These are phyloP conservation scores for Hypena proboscidalis DNA, from an alignment of 2,888 invertebrate genomes.

Conservation along the genomic window DNA sequence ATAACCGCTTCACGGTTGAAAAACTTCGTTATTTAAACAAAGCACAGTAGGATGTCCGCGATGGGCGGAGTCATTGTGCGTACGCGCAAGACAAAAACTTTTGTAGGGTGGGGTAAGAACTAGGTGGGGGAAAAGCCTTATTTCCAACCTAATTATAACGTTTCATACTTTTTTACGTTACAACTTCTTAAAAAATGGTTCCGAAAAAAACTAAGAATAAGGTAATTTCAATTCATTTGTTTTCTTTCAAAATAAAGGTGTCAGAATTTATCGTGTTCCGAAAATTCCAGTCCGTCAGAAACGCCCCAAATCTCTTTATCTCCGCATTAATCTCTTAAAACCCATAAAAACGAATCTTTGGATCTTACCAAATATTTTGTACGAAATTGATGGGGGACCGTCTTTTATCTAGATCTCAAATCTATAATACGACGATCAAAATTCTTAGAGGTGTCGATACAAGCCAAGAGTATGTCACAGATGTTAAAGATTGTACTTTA, in stretches of 20 bases:
- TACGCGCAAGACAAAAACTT: conserved; percentile 51
- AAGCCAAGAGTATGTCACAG: conserved; percentile 66
- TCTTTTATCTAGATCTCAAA: conserved; percentile 71
- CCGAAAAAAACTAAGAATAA: conserved; percentile 28
- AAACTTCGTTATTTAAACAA: conserved; percentile 62
- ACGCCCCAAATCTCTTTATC: conserved; percentile 79
- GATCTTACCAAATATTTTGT: conserved; percentile 82
- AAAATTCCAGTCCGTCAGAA: conserved; percentile 63
- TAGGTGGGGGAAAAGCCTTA: conserved; percentile 39
- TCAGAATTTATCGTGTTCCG: conserved; percentile 74
- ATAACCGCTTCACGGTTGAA: conserved; percentile 56
- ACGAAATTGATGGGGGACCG: conserved; percentile 80
- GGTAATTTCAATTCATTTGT: conserved; percentile 32
- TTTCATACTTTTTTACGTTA: too few species aligned
- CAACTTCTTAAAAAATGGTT: conserved; percentile 22
- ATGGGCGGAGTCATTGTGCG: conserved; percentile 68
- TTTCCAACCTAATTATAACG: conserved; percentile 42
- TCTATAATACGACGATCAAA: conserved; percentile 74
- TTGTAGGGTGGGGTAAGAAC: conserved; percentile 43
- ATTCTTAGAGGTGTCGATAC: conserved; percentile 85
- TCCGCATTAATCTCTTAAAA: conserved; percentile 78
- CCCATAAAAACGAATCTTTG: conserved; percentile 79
- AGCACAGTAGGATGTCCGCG: conserved; percentile 64
- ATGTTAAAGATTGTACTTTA: conserved; percentile 55
- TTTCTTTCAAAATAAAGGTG: conserved; percentile 56